Evolutionary conservation across 2,888 invertebrate species (phyloP).

Genomic region (Stratiomys singularior): DNA sequence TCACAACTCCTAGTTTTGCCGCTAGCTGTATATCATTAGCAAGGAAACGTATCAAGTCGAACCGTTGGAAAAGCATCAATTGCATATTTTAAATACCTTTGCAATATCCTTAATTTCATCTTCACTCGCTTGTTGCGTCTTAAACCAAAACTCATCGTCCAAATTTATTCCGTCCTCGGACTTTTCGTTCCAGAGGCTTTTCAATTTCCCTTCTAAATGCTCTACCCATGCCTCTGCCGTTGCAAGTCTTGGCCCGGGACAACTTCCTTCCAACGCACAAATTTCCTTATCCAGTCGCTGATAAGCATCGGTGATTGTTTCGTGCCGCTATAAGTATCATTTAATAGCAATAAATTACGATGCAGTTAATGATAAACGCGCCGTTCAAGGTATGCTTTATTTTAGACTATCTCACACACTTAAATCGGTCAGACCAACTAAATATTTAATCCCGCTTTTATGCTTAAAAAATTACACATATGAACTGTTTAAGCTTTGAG

Average conservation of each 20-base stretch:
- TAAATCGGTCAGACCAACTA: no score
- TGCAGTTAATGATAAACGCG: not conserved
- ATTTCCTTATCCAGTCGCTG: slow-evolving; percentile 62
- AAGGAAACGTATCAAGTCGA: not conserved
- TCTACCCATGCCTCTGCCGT: slow-evolving; percentile 64
- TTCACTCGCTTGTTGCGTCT: slow-evolving; percentile 22
- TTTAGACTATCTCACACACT: no score
- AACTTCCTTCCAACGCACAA: slow-evolving; percentile 59
- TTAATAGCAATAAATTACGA: not conserved
- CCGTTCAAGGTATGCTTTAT: no score
- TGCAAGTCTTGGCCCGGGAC: slow-evolving; percentile 63
- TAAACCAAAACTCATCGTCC: slow-evolving; percentile 43
- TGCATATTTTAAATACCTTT: slow-evolving; percentile 48
- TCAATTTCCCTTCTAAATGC: slow-evolving; percentile 60
- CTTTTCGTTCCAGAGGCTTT: slow-evolving; percentile 48
- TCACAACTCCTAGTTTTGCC: slow-evolving; percentile 60
- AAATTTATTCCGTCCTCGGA: slow-evolving; percentile 39
- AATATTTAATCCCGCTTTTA: no score
- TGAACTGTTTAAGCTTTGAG: no score
- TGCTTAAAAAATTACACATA: no score
- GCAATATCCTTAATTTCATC: slow-evolving; percentile 31
- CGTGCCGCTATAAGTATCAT: slow-evolving; percentile 23
- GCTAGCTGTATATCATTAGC: slow-evolving; percentile 59
- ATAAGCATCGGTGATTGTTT: slow-evolving; percentile 60
- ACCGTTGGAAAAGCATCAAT: no score